phyloP scores from a whole-genome alignment of 2,113 vertebrate genomes.

The Glareola pratincola region DNA sequence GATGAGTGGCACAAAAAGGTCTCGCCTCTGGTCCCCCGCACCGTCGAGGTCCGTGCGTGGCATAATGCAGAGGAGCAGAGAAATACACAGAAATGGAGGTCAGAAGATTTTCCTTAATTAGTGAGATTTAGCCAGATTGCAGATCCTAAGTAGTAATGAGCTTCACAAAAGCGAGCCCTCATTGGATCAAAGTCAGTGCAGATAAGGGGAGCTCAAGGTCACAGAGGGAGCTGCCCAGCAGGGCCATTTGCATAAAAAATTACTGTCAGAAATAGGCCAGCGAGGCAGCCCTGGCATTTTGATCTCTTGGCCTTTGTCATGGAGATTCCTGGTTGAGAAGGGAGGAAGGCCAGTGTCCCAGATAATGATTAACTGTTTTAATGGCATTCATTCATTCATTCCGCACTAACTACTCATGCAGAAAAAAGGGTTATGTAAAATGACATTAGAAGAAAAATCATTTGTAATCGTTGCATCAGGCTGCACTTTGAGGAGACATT shows the following conservation, averaged over 20 bases:
- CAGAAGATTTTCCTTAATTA: slow-evolving; percentile 74
- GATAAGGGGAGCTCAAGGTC: slow-evolving; percentile 85
- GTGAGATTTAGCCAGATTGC: slow-evolving; percentile 72
- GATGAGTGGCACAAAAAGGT: background rate
- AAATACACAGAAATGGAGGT: background rate
- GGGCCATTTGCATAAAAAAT: slow-evolving; percentile 85
- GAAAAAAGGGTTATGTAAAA: slow-evolving; percentile 93
- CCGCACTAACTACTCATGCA: slow-evolving; percentile 86
- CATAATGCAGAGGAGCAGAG: background rate
- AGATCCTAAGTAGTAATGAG: slow-evolving; percentile 72
- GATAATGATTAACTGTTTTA: slow-evolving; percentile 93
- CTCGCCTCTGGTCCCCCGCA: background rate
- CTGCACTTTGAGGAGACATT: slow-evolving; percentile 90
- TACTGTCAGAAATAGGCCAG: slow-evolving; percentile 78
- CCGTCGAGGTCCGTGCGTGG: background rate
- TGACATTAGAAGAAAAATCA: slow-evolving; percentile 91
- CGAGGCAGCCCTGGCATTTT: slow-evolving; percentile 79
- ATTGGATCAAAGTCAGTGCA: slow-evolving; percentile 77
- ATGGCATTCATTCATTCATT: slow-evolving; percentile 90
- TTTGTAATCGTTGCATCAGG: slow-evolving; percentile 89
- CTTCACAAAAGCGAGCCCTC: slow-evolving; percentile 67
- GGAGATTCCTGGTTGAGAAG: slow-evolving; percentile 84
- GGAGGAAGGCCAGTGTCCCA: slow-evolving; percentile 80
- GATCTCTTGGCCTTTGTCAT: slow-evolving; percentile 91
- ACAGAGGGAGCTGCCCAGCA: slow-evolving; percentile 80